phyloP scores from a whole-genome alignment of 2,113 vertebrate genomes.

The Loxodonta africana region DNA sequence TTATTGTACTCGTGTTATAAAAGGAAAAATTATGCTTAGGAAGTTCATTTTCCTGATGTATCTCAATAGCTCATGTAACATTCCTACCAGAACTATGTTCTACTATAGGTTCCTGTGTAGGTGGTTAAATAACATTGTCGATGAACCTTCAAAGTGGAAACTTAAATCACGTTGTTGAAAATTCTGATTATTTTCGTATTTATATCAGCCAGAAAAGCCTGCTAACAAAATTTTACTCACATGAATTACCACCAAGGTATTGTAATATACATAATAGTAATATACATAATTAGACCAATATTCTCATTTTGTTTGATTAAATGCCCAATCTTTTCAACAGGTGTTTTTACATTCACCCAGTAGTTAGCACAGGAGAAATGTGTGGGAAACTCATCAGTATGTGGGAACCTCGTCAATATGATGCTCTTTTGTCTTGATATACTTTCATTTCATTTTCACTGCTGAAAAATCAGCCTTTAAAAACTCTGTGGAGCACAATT shows the following conservation, averaged over 20 bases:
- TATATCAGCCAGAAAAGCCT: neutral
- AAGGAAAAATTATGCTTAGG: neutral
- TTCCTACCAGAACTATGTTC: neutral
- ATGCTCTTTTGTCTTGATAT: neutral
- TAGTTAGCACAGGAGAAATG: neutral
- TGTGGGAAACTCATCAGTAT: neutral
- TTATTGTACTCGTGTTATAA: neutral
- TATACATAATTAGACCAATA: neutral
- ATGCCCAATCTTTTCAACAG: neutral
- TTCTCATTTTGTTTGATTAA: neutral
- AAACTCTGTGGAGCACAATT: too few relatives aligned
- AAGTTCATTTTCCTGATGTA: neutral
- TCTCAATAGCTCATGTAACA: neutral
- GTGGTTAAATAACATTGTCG: neutral
- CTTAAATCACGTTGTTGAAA: neutral
- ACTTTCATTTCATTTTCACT: too few relatives aligned
- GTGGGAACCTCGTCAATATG: too few relatives aligned
- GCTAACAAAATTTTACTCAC: neutral
- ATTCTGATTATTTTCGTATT: neutral
- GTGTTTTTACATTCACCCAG: neutral
- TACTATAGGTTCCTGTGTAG: neutral
- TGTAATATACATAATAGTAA: neutral
- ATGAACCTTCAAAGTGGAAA: neutral
- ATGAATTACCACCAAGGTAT: neutral
- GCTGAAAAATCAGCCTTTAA: too few relatives aligned